Percentiles rank a stretch among this genome's conserved stretches.
Conservation (phyloP, 2,797 vertebrate genomes). For the Scyliorhinus canicula region DNA sequence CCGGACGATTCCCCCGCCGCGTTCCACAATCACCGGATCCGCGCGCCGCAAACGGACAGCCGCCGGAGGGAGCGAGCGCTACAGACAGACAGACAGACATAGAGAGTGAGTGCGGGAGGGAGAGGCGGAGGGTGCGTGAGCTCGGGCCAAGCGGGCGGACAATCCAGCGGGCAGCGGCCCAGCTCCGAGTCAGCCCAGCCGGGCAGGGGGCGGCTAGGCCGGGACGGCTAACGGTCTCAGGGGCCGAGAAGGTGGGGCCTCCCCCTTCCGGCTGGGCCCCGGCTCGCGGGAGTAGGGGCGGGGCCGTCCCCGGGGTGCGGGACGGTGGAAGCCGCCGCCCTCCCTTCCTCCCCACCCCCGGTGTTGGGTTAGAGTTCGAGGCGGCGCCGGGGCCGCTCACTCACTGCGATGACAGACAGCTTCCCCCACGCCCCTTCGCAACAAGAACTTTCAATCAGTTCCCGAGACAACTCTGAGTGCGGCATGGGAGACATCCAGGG, state of each 20-base stretch:
- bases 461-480: not conserved
- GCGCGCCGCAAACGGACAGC: not conserved
- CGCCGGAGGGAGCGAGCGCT: not conserved
- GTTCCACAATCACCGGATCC: constrained; percentile 13
- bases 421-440: constrained; percentile 45
- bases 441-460: constrained; percentile 2
- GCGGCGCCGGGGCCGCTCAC: not conserved
- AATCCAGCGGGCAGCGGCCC: constrained; percentile 43
- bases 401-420: constrained; percentile 44
- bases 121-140: not conserved
- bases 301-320: not conserved
- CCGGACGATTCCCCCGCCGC: not conserved
- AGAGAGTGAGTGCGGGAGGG: not conserved
- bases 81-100: not conserved
- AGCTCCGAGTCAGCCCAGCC: too few species aligned
- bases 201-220: too few species aligned
- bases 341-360: not conserved
- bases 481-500: not conserved
- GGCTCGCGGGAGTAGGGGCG: not conserved
- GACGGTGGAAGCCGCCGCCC: not conserved
- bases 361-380: not conserved
- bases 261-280: not conserved
- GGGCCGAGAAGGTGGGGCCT: not conserved
- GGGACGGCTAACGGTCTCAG: not conserved
- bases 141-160: constrained; percentile 30